Base-by-base conservation (phyloP, 2,113 vertebrate species). In the sheep (Ovis aries) region DNA sequence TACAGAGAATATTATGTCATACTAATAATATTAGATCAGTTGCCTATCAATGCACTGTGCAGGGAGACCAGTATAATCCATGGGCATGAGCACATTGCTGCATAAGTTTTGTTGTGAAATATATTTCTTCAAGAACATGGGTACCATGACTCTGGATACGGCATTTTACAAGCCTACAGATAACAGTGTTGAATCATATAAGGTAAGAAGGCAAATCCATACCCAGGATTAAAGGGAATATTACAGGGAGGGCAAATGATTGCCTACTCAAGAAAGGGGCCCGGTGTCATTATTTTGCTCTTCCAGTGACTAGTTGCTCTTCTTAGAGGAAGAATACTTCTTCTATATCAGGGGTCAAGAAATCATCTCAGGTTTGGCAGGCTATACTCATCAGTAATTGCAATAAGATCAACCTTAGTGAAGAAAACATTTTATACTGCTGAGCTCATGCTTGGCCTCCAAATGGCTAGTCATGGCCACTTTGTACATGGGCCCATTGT, bases 41-140 rank as follows among this genome's bases (percentile, higher is more conserved):
- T 67, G 2, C 10, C 78, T 71, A 21, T 50, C 27, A 31, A 29
- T 50, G 14, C 2, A 5, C 33, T 55, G 3, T 64, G 4, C 17
- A 3, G 2, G 40, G 45, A 48, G 5, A 84, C 19, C n/a, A 43
- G 8, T 53, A 19, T 15, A 67, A 57, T 43, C 53, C 16, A 48
- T 3, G 15, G 13, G 17, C 0, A 9, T 55, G 60, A 71, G 0
- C 3, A 21, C 6, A 36, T 6, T 40, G 71, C 21, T 71, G 27
- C 7, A 0, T 48, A 52, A 19, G 14, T 84, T 36, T 78, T 94
- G 55, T 13, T n/a, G 6, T 78, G 62, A 88, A 84, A 67, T 83
- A 14, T 6, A 16, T 48, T 87, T 48, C 52, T 91, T 93, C 31
- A 81, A 62, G 25, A 81, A 53, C 43, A 62, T 91, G 40, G 9